Evolutionary conservation across 2,113 vertebrate species (phyloP).

Genomic region (Campylomormyrus numenius): DNA sequence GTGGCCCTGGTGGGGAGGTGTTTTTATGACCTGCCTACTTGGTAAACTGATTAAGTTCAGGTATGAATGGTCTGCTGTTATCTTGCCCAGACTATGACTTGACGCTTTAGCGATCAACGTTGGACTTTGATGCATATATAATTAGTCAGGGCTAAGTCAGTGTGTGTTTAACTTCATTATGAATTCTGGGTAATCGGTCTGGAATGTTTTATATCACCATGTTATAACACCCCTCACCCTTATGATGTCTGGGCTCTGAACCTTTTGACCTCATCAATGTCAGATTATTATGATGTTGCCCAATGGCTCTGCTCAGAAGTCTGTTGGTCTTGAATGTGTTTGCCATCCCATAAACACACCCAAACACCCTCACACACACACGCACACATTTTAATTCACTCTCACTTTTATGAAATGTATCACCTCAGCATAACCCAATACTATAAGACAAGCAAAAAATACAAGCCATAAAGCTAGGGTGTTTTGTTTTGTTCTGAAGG

Average conservation of each 20-base stretch:
- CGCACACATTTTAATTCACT: background rate
- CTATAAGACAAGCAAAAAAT: background rate
- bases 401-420: background rate
- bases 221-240: background rate
- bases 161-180: background rate
- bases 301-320: background rate
- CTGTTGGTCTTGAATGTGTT: background rate
- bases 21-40: background rate
- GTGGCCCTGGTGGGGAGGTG: background rate
- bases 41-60: background rate
- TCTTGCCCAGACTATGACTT: constrained; percentile 5
- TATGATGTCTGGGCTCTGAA: background rate
- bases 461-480: background rate
- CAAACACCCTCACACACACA: background rate
- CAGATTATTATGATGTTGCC: background rate
- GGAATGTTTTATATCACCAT: background rate
- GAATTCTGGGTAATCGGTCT: background rate
- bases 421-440: background rate
- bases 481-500: background rate
- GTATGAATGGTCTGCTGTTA: background rate
- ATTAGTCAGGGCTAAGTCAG: background rate
- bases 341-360: background rate
- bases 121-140: background rate
- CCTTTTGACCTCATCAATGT: background rate
- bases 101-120: background rate